These are phyloP conservation scores for Borostomias antarcticus DNA, from an alignment of 2,797 vertebrate genomes.

Conservation along the genomic window DNA sequence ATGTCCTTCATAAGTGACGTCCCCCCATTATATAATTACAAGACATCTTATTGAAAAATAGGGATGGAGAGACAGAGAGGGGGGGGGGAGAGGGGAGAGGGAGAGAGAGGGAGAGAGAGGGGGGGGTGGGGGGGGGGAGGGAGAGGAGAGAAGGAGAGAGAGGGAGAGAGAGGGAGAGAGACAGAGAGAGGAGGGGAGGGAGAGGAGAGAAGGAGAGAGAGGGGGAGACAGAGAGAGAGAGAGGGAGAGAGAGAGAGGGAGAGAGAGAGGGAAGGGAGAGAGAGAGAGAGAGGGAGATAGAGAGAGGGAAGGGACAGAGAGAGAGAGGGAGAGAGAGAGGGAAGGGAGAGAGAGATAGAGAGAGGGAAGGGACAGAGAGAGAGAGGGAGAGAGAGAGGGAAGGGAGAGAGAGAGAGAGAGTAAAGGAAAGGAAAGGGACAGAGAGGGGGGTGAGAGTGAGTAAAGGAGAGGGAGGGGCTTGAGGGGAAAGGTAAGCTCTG, in stretches of 20 bases:
- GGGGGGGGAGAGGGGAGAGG: not conserved
- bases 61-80: constrained; percentile 22
- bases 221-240: not conserved
- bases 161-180: too few relatives aligned
- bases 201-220: not conserved
- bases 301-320: not conserved
- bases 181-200: constrained; percentile 15
- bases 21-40: constrained; percentile 71
- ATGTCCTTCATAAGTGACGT: constrained; percentile 72
- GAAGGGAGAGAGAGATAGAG: too few relatives aligned
- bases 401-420: not conserved
- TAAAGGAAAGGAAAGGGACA: constrained; percentile 3
- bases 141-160: not conserved
- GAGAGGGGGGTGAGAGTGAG: too few relatives aligned
- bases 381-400: not conserved
- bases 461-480: too few relatives aligned
- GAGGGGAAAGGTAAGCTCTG: too few relatives aligned
- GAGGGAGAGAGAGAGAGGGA: not conserved
- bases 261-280: not conserved
- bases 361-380: too few relatives aligned
- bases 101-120: constrained; percentile 19
- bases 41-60: constrained; percentile 65
- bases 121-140: not conserved
- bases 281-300: not conserved
- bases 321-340: not conserved